Percentiles rank a stretch among this genome's conserved stretches.
phyloP scores from a whole-genome alignment of 2,113 vertebrate genomes.

The Zosterops pallidus region DNA sequence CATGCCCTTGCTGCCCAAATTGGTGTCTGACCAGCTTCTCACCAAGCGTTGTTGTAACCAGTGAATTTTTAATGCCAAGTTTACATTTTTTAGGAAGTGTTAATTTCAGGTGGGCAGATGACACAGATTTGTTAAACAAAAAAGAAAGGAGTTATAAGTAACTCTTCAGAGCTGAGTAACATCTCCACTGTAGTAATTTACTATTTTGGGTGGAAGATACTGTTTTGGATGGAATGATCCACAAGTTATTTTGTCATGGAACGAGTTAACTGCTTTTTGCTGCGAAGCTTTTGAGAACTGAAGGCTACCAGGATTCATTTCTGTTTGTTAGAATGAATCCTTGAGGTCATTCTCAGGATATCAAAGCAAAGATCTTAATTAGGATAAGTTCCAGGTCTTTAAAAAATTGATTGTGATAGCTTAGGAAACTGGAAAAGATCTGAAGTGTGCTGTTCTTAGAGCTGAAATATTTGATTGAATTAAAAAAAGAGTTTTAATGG shows the following conservation, averaged over 20 bases:
- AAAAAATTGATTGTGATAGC: slow-evolving; percentile 71
- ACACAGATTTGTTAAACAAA: neutral
- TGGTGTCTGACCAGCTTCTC: neutral
- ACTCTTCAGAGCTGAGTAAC: neutral
- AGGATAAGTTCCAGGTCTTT: slow-evolving; percentile 75
- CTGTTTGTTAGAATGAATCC: slow-evolving; percentile 59
- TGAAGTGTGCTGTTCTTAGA: slow-evolving; percentile 58
- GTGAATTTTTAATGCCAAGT: neutral
- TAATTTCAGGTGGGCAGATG: neutral
- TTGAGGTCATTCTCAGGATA: slow-evolving; percentile 67
- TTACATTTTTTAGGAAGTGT: neutral
- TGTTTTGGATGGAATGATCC: neutral
- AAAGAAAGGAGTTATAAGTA: neutral
- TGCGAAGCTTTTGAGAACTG: neutral
- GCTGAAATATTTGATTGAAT: slow-evolving; percentile 48
- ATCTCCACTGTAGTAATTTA: neutral
- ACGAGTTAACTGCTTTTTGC: neutral
- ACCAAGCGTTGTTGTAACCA: neutral
- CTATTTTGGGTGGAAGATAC: neutral
- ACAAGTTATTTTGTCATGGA: neutral
- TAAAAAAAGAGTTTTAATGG: slow-evolving; percentile 59
- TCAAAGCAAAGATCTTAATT: slow-evolving; percentile 77
- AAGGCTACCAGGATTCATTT: neutral
- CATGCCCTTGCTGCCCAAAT: neutral
- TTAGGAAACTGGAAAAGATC: slow-evolving; percentile 63